Percentiles rank a stretch among this genome's conserved stretches.
Conservation (phyloP, 2,113 vertebrate species). For the Diphyllodes magnificus region DNA sequence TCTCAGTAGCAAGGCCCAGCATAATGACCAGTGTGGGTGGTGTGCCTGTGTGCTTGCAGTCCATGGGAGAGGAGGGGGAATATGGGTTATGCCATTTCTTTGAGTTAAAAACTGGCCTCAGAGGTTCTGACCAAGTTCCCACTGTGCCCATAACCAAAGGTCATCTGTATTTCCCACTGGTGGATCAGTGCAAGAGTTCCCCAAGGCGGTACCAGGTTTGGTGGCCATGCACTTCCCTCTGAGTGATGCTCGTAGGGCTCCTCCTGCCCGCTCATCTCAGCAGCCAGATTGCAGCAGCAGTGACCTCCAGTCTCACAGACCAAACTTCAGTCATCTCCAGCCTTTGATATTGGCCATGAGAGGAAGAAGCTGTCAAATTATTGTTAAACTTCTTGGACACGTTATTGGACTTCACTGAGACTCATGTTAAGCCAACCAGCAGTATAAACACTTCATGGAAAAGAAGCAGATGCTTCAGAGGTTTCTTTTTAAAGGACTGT, state of each 20-base stretch:
- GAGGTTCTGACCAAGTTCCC: neutral
- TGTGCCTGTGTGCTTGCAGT: neutral
- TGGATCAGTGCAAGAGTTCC: neutral
- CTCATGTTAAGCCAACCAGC: neutral
- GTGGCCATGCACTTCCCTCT: neutral
- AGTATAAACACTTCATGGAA: neutral
- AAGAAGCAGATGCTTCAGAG: constrained; percentile 47
- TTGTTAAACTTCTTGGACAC: neutral
- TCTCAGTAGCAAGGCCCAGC: neutral
- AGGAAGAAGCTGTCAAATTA: constrained; percentile 4
- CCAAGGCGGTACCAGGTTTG: neutral
- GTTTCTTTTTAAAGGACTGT: constrained; percentile 71
- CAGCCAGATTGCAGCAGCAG: neutral
- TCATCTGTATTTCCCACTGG: neutral
- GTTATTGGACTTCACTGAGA: neutral
- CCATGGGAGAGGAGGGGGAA: neutral
- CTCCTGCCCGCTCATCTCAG: neutral
- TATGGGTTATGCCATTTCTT: neutral
- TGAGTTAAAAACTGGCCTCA: neutral
- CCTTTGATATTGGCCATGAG: neutral
- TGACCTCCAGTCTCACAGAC: neutral
- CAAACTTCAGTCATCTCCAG: neutral
- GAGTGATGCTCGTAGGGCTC: neutral
- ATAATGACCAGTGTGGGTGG: neutral
- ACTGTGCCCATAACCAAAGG: neutral